phyloP scores from a whole-genome alignment of 2,797 vertebrate species.

The Sebastes diaconus region DNA sequence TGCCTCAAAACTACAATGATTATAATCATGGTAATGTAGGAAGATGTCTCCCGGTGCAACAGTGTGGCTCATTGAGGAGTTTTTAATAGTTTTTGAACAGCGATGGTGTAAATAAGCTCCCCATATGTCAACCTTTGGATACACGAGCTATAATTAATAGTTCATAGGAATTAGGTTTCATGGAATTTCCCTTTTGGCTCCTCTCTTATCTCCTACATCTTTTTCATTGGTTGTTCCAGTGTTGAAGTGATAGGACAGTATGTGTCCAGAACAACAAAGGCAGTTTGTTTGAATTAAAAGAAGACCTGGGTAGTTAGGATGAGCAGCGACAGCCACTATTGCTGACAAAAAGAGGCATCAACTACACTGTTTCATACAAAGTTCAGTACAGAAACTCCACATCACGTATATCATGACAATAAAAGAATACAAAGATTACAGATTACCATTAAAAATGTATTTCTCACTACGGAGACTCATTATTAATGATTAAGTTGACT shows the following conservation, averaged over 20 bases:
- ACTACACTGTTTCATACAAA: neutral
- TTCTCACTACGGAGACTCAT: constrained; percentile 6
- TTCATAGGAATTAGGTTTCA: neutral
- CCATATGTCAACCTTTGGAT: neutral
- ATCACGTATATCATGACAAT: neutral
- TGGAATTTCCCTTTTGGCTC: neutral
- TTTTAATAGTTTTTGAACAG: neutral
- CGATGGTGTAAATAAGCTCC: neutral
- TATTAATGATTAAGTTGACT: constrained; percentile 38
- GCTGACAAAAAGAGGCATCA: neutral
- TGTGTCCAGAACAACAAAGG: neutral
- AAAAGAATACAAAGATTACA: neutral
- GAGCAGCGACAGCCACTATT: neutral
- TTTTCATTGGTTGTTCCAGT: neutral
- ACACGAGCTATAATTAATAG: too few relatives aligned
- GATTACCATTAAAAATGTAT: neutral
- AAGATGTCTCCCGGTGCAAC: neutral
- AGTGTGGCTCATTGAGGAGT: neutral
- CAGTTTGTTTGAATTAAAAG: neutral
- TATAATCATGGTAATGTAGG: neutral
- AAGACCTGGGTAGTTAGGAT: neutral
- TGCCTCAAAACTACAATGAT: neutral
- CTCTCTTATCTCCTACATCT: neutral
- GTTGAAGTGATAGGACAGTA: neutral
- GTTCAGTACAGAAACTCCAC: neutral